phyloP scores from a whole-genome alignment of 2,113 vertebrate genomes.

The Syrrhaptes paradoxus region DNA sequence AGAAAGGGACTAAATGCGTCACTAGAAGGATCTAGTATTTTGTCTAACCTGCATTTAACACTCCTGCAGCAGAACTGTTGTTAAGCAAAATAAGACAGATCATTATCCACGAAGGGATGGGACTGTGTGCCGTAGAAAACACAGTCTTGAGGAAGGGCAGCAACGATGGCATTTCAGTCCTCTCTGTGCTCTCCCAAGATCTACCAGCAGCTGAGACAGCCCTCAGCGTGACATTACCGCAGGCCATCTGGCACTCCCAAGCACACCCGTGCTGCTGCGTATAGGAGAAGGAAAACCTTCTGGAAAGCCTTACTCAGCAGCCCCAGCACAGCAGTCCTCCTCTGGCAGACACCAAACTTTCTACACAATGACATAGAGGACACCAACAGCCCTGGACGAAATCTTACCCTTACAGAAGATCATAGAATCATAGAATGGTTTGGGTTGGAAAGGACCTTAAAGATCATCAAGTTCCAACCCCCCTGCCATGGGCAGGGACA shows the following conservation, averaged over 20 bases:
- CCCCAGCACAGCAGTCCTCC: neutral
- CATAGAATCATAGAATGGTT: no score
- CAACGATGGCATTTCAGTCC: neutral
- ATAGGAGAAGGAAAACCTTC: neutral
- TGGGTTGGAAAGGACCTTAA: no score
- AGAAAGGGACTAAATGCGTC: slow-evolving; percentile 5
- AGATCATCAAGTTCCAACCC: no score
- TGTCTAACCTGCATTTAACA: neutral
- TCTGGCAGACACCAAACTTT: neutral
- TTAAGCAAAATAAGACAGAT: neutral
- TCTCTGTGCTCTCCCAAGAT: neutral
- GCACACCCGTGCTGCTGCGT: neutral
- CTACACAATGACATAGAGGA: neutral
- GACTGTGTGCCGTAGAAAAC: neutral
- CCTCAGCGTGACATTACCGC: neutral
- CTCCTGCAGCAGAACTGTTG: neutral
- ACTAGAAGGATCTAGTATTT: neutral
- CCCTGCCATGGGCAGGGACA: no score
- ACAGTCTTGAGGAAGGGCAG: neutral
- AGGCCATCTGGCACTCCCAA: neutral
- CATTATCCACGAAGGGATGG: neutral
- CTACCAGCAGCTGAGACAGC: neutral
- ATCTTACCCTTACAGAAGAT: neutral
- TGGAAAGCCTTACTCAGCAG: neutral
- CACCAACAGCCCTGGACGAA: neutral